phyloP scores from a whole-genome alignment of 2,888 invertebrate species.

The Hyposoter didymator region DNA sequence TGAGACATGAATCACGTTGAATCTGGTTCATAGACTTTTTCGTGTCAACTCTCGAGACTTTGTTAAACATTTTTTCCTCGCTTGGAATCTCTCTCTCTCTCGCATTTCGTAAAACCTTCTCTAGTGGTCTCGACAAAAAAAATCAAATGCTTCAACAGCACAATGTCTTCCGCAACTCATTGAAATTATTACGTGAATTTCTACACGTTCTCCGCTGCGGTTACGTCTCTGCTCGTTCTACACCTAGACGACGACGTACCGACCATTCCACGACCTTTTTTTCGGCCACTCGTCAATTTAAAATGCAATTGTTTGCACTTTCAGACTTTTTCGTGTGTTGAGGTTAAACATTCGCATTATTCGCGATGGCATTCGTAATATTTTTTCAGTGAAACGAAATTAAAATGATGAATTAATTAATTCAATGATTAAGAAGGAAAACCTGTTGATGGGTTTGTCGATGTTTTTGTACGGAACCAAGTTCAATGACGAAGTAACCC shows the following conservation, averaged over 20 bases:
- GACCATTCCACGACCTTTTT: background rate
- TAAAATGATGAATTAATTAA: background rate
- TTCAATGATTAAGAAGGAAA: background rate
- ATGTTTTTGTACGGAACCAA: background rate
- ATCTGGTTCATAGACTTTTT: background rate
- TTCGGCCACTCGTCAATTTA: background rate
- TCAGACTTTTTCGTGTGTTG: background rate
- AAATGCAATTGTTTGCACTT: background rate
- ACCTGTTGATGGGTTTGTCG: background rate
- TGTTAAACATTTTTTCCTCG: background rate
- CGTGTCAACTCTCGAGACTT: background rate
- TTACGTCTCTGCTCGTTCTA: constrained; percentile 15
- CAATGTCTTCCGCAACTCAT: constrained; percentile 60
- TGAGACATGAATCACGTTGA: background rate
- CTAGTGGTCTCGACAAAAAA: background rate
- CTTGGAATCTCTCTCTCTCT: too few relatives aligned
- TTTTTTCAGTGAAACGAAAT: background rate
- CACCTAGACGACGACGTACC: background rate
- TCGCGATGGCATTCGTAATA: background rate
- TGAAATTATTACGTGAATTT: constrained; percentile 48
- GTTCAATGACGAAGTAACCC: background rate
- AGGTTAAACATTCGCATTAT: background rate
- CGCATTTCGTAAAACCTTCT: background rate
- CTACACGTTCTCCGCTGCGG: constrained; percentile 15
- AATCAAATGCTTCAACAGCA: constrained; percentile 32